Percentiles rank a stretch among this genome's conserved stretches.
phyloP scores from a whole-genome alignment of 2,888 invertebrate genomes.

The Euzophera pinguis region DNA sequence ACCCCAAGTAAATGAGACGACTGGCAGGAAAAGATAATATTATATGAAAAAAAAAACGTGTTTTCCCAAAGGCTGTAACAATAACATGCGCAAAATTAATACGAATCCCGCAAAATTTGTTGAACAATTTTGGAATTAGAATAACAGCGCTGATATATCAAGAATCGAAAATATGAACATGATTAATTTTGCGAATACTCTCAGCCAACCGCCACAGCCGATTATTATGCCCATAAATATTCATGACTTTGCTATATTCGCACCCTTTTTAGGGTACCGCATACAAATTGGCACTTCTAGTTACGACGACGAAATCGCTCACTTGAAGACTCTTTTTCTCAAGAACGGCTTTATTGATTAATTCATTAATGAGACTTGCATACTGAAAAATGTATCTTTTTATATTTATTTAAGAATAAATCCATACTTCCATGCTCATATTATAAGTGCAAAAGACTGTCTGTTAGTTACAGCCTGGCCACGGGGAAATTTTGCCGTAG shows the following conservation, averaged over 20 bases:
- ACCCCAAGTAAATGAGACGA: too few relatives aligned
- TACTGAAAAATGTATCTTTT: not conserved
- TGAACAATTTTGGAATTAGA: not conserved
- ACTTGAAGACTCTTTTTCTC: not conserved
- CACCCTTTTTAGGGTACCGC: slow-evolving; percentile 14
- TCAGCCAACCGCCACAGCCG: slow-evolving; percentile 7
- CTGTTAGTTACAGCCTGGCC: too few relatives aligned
- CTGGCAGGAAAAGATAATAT: not conserved
- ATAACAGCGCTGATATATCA: slow-evolving; percentile 10
- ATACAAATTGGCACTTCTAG: slow-evolving; percentile 13
- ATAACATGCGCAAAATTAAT: not conserved
- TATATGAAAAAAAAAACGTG: not conserved
- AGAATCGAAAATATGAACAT: slow-evolving; percentile 7
- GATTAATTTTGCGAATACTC: slow-evolving; percentile 4
- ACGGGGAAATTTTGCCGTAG: too few relatives aligned
- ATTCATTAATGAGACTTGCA: not conserved
- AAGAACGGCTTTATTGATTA: not conserved
- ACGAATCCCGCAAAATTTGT: not conserved
- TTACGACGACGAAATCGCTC: not conserved
- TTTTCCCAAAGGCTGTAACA: not conserved
- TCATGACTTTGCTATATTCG: slow-evolving; percentile 25
- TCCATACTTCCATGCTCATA: too few relatives aligned
- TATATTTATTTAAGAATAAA: too few relatives aligned
- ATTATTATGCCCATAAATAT: slow-evolving; percentile 30
- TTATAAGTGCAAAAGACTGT: too few relatives aligned